A percentile compares a stretch with the other conserved stretches of the same genome.
These are phyloP conservation scores for Eurystomus glaucurus DNA, from an alignment of 2,797 vertebrate species.

Conservation along the genomic window DNA sequence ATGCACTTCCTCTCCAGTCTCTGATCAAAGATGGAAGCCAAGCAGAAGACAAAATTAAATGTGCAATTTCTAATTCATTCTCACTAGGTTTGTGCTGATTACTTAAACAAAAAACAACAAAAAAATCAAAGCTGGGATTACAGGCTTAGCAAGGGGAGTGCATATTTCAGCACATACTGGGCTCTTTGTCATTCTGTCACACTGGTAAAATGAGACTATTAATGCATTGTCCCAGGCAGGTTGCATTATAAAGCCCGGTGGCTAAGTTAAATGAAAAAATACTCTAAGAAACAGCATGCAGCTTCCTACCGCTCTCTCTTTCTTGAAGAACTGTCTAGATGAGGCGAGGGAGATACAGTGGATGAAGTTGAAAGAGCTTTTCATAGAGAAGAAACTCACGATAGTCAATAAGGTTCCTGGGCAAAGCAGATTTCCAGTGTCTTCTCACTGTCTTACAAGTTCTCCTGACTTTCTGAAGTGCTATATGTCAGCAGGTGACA, in stretches of 20 bases:
- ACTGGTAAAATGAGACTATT: conserved; percentile 62
- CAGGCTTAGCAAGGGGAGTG: conserved; percentile 54
- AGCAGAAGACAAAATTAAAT: conserved; percentile 11
- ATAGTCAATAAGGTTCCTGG: not conserved
- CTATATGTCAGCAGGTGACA: not conserved
- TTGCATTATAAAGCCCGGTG: conserved; percentile 42
- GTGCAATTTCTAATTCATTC: conserved; percentile 35
- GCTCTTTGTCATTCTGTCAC: conserved; percentile 70
- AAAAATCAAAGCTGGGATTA: conserved; percentile 53
- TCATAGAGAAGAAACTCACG: not conserved
- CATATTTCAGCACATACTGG: conserved; percentile 68
- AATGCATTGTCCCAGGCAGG: conserved; percentile 54
- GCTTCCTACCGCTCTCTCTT: conserved; percentile 1
- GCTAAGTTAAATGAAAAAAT: conserved; percentile 55
- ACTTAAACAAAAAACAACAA: not conserved
- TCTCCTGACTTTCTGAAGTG: conserved; percentile 18
- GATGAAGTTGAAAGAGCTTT: conserved; percentile 12
- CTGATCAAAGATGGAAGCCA: conserved; percentile 58
- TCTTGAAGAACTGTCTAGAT: not conserved
- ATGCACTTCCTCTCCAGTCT: not conserved
- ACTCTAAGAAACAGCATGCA: not conserved
- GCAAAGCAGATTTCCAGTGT: not conserved
- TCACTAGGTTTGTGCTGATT: conserved; percentile 39
- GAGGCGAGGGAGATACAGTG: not conserved
- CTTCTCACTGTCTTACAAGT: not conserved